phyloP scores from a whole-genome alignment of 2,888 invertebrate genomes.

The Leptogaster cylindrica region DNA sequence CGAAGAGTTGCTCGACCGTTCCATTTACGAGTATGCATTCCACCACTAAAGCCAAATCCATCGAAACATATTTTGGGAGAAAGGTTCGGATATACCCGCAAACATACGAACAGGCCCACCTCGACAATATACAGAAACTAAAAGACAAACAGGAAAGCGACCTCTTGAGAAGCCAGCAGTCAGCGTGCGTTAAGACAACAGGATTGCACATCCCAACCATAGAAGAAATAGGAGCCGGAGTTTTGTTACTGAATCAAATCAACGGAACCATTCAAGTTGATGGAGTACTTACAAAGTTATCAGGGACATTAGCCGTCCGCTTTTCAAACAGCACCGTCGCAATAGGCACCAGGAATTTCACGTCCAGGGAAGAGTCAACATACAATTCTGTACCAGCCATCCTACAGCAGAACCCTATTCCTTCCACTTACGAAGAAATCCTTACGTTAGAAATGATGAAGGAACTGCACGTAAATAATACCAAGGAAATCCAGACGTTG shows the following conservation, averaged over 20 bases:
- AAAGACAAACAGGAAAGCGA: neutral
- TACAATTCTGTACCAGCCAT: neutral
- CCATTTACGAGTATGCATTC: constrained; percentile 36
- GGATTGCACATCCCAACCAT: neutral
- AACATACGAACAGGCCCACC: constrained; percentile 38
- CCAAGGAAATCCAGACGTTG: neutral
- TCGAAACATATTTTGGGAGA: constrained; percentile 45
- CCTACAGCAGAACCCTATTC: neutral
- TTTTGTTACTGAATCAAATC: neutral
- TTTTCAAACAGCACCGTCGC: neutral
- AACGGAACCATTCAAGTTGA: neutral
- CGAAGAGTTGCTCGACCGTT: constrained; percentile 40
- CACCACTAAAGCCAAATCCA: constrained; percentile 43
- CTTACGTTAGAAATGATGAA: neutral
- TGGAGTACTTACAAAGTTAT: neutral
- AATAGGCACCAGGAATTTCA: neutral
- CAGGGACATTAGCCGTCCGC: neutral
- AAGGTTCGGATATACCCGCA: constrained; percentile 38
- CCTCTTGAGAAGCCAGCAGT: neutral
- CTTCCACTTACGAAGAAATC: neutral
- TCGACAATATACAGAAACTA: neutral
- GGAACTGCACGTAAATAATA: neutral
- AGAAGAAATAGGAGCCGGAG: neutral
- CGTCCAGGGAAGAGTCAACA: neutral
- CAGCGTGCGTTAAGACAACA: neutral